These are phyloP conservation scores for Cheirogaleus major DNA, from an alignment of 2,797 vertebrate genomes.

Conservation along the genomic window DNA sequence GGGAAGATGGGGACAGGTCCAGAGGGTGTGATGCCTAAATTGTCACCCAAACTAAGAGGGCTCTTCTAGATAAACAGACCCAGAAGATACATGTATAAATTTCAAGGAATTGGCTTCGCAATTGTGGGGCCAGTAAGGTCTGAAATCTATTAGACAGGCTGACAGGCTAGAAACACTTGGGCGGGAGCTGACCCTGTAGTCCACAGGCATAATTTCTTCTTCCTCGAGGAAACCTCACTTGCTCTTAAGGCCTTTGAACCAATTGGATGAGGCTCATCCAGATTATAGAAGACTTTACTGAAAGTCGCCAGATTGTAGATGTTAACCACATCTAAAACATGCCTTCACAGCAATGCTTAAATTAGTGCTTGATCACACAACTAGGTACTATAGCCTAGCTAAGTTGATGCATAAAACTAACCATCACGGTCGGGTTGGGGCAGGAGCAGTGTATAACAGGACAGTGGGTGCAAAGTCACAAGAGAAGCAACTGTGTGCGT, in stretches of 20 bases:
- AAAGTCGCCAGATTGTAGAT: neutral
- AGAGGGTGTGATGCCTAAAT: neutral
- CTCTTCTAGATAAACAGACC: neutral
- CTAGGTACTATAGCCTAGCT: neutral
- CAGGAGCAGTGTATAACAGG: neutral
- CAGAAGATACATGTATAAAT: neutral
- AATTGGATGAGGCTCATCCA: neutral
- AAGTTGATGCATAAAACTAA: neutral
- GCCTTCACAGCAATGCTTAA: neutral
- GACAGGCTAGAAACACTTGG: neutral
- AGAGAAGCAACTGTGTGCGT: neutral
- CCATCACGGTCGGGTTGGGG: neutral
- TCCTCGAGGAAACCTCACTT: constrained; percentile 9
- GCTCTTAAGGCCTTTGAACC: neutral
- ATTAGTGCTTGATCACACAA: neutral
- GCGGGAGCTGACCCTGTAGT: neutral
- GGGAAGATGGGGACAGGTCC: neutral
- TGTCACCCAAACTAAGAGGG: neutral
- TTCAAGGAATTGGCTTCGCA: neutral
- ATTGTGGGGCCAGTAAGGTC: neutral
- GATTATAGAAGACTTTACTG: neutral
- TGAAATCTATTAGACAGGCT: neutral
- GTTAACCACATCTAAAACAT: neutral
- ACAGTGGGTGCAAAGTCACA: neutral
- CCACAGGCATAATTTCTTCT: neutral